Percentiles rank a stretch among this genome's conserved stretches.
These are phyloP conservation scores for Perca fluviatilis DNA, from an alignment of 2,113 vertebrate species.

Conservation along the genomic window DNA sequence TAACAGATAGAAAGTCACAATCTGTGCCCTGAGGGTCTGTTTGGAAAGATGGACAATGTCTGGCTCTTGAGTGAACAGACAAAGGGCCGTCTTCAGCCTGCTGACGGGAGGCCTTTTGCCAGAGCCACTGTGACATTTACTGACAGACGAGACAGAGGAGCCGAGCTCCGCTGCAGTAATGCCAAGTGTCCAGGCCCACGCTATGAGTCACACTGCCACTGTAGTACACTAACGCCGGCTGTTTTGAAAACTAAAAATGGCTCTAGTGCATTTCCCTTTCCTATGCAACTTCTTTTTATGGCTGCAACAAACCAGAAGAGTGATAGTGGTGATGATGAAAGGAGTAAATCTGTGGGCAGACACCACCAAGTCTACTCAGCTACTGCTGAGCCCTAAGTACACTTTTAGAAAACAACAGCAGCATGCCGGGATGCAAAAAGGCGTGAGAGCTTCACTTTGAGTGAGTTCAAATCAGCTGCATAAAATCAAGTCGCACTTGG, in stretches of 20 bases:
- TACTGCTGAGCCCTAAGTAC: not conserved
- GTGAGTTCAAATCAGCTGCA: not conserved
- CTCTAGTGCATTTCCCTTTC: conserved; percentile 1
- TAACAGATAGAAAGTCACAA: conserved; percentile 57
- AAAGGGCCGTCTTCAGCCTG: conserved; percentile 72
- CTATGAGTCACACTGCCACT: conserved; percentile 52
- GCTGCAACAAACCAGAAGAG: conserved; percentile 1
- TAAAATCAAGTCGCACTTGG: not conserved
- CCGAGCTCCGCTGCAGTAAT: conserved; percentile 45
- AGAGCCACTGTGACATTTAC: conserved; percentile 77
- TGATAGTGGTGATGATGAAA: conserved; percentile 16
- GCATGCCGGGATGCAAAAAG: not conserved
- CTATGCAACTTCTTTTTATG: not conserved
- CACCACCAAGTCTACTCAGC: not conserved
- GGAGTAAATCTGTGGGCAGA: conserved; percentile 1
- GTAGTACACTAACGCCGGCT: not conserved
- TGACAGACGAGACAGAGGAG: conserved; percentile 53
- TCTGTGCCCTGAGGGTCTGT: conserved; percentile 55
- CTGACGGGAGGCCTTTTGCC: conserved; percentile 55
- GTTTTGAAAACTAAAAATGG: conserved; percentile 14
- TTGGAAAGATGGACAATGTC: conserved; percentile 56
- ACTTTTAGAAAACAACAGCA: not conserved
- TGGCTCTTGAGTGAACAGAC: conserved; percentile 59
- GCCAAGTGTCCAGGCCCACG: conserved; percentile 36
- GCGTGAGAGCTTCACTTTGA: not conserved